A percentile compares a stretch with the other conserved stretches of the same genome.
phyloP scores from a whole-genome alignment of 2,113 vertebrate genomes.

The Penelope pileata region DNA sequence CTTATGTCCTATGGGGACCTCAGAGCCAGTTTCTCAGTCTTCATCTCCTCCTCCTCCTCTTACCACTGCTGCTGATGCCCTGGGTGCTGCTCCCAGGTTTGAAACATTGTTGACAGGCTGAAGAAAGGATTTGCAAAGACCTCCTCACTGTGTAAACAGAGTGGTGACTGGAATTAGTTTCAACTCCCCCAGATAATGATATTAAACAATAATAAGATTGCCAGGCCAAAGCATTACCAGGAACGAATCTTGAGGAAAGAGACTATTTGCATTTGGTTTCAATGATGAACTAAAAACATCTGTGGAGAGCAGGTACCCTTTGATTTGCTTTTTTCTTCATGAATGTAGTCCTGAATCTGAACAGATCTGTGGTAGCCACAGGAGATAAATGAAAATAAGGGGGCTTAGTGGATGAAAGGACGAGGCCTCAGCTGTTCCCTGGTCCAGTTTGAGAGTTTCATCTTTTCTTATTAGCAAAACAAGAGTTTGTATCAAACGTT shows the following conservation, averaged over 20 bases:
- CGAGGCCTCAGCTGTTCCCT: constrained; percentile 9
- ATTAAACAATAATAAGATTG: constrained; percentile 10
- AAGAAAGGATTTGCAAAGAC: constrained; percentile 63
- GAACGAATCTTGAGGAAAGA: constrained; percentile 67
- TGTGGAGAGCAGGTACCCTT: constrained; percentile 39
- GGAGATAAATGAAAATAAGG: constrained; percentile 43
- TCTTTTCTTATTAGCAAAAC: constrained; percentile 14
- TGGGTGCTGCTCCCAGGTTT: constrained; percentile 66
- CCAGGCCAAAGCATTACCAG: constrained; percentile 60
- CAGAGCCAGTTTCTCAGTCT: constrained; percentile 69
- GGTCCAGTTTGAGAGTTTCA: neutral
- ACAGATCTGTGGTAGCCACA: constrained; percentile 3
- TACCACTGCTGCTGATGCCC: constrained; percentile 45
- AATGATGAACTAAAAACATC: constrained; percentile 61
- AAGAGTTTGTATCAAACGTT: neutral
- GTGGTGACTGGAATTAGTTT: constrained; percentile 64
- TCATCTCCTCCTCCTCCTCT: constrained; percentile 70
- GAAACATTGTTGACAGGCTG: constrained; percentile 66
- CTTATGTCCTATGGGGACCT: constrained; percentile 77
- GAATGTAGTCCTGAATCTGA: constrained; percentile 4
- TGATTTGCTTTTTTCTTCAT: constrained; percentile 28
- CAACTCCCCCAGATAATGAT: constrained; percentile 31
- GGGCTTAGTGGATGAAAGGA: constrained; percentile 11
- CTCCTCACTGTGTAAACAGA: constrained; percentile 62
- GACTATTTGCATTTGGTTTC: constrained; percentile 70